Percentiles rank a stretch among this genome's conserved stretches.
These are phyloP conservation scores for Temnothorax curvispinosus DNA, from an alignment of 1,140 invertebrate species.

Conservation along the genomic window DNA sequence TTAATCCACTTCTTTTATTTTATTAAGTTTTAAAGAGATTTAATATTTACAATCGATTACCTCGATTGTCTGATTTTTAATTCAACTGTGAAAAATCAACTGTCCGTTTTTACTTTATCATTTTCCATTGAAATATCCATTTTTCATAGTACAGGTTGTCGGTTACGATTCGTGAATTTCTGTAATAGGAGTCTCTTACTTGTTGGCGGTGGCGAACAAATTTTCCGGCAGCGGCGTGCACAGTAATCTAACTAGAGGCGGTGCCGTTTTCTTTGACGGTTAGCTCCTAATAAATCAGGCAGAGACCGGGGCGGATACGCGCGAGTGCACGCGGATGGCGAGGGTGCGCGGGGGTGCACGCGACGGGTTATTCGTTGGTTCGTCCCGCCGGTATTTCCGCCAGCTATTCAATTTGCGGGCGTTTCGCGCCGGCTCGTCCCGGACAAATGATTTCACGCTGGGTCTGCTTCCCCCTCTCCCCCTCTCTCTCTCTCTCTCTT, in stretches of 20 bases:
- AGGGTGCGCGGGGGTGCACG: conserved; percentile 40
- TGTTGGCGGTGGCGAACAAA: conserved; percentile 14
- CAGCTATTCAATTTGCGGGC: conserved; percentile 78
- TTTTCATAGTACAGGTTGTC: background rate
- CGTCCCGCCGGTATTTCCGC: conserved; percentile 76
- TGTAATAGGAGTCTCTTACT: background rate
- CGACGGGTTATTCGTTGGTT: conserved; percentile 75
- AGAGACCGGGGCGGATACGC: conserved; percentile 62
- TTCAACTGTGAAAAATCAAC: background rate
- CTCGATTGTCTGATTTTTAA: background rate
- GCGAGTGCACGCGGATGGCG: conserved; percentile 31
- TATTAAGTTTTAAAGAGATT: background rate
- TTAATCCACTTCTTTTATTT: background rate
- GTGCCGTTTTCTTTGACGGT: conserved; percentile 73
- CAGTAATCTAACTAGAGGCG: conserved; percentile 27
- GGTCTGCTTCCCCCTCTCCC: conserved; percentile 52
- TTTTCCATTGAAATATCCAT: background rate
- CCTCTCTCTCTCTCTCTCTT: background rate
- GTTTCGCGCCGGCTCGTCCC: conserved; percentile 74
- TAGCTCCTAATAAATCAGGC: conserved; percentile 72
- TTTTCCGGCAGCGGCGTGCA: background rate
- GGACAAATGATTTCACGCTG: conserved; percentile 77
- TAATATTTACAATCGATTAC: background rate
- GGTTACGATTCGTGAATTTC: background rate
- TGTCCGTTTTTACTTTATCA: background rate